These are phyloP conservation scores for Seladonia tumulorum DNA, from an alignment of 2,888 invertebrate genomes.

Conservation along the genomic window DNA sequence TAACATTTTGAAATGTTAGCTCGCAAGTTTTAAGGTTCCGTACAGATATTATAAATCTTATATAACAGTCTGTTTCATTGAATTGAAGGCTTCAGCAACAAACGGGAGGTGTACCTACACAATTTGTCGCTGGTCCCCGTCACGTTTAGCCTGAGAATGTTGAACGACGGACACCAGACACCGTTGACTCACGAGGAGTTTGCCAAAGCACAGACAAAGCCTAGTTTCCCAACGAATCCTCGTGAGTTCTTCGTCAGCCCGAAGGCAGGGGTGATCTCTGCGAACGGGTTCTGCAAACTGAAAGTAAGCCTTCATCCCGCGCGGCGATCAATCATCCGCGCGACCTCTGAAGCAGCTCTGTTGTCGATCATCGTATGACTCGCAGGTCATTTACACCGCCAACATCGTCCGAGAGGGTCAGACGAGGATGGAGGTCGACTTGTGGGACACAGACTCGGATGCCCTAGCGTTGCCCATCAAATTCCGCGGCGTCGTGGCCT, in stretches of 20 bases:
- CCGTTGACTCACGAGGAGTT: conserved; percentile 85
- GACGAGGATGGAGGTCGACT: conserved; percentile 85
- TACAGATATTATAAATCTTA: too few relatives aligned
- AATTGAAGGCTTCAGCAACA: conserved; percentile 85
- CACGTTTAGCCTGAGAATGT: conserved; percentile 84
- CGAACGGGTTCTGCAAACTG: conserved; percentile 84
- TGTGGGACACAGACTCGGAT: conserved; percentile 87
- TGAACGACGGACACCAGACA: conserved; percentile 86
- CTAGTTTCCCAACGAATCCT: conserved; percentile 84
- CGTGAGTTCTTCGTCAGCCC: conserved; percentile 86
- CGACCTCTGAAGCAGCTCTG: not conserved
- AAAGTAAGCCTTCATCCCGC: conserved; percentile 79
- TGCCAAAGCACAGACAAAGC: conserved; percentile 83
- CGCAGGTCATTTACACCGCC: conserved; percentile 86
- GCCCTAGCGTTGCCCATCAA: conserved; percentile 85
- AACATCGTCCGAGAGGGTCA: conserved; percentile 84
- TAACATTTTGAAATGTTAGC: too few relatives aligned
- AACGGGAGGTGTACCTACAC: conserved; percentile 84
- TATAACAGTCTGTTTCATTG: not conserved
- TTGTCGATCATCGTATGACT: not conserved
- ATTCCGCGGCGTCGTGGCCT: conserved; percentile 85
- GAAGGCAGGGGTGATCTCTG: conserved; percentile 84
- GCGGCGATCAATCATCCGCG: not conserved
- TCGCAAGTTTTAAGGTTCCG: too few relatives aligned
- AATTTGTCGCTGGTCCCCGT: conserved; percentile 87